Percentiles rank a stretch among this genome's conserved stretches.
These are phyloP conservation scores for Byasa hedistus DNA, from an alignment of 2,888 invertebrate species.

Conservation along the genomic window DNA sequence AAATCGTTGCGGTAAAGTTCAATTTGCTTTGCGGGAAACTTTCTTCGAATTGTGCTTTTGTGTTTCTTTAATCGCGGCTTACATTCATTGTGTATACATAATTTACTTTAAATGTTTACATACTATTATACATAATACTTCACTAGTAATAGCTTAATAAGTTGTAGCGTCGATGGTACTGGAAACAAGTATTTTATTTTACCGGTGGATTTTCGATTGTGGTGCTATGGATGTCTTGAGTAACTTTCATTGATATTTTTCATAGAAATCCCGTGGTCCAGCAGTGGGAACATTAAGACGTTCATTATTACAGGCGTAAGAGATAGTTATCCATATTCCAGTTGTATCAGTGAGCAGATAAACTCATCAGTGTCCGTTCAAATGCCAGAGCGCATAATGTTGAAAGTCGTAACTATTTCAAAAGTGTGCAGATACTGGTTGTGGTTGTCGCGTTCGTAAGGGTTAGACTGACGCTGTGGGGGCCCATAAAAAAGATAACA, in stretches of 20 bases:
- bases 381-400: too few relatives aligned
- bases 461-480: not conserved
- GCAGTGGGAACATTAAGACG: not conserved
- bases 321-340: too few relatives aligned
- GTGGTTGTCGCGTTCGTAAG: not conserved
- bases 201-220: not conserved
- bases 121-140: not conserved
- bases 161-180: not conserved
- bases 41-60: not conserved
- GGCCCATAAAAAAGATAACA: slow-evolving; percentile 3
- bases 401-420: too few relatives aligned
- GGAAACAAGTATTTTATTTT: not conserved
- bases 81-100: not conserved
- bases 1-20: not conserved
- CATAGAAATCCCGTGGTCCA: not conserved
- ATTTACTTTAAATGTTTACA: slow-evolving; percentile 5
- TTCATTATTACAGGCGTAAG: too few relatives aligned
- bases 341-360: too few relatives aligned
- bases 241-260: too few relatives aligned
- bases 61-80: not conserved
- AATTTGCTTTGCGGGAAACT: not conserved
- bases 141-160: slow-evolving; percentile 1
- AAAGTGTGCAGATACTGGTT: too few relatives aligned
- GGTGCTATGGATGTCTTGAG: too few relatives aligned
- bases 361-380: too few relatives aligned